phyloP scores from a whole-genome alignment of 1,140 invertebrate genomes.

The Galendromus occidentalis region DNA sequence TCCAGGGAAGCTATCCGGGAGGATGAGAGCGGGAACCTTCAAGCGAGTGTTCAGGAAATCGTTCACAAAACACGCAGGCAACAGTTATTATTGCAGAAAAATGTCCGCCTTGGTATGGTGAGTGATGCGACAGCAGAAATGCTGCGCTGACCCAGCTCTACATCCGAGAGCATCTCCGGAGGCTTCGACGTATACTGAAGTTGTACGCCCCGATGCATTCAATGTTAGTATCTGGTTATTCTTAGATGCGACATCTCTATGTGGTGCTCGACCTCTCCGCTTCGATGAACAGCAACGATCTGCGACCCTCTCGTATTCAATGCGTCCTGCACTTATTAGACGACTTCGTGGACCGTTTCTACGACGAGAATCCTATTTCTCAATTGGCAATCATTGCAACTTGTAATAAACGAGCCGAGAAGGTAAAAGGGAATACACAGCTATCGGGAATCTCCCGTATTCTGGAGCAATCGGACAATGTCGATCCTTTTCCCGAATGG shows the following conservation, averaged over 20 bases:
- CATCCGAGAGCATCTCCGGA: no score
- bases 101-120: slow-evolving; percentile 63
- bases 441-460: no score
- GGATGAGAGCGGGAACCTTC: slow-evolving; percentile 74
- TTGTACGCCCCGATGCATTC: background rate
- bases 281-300: slow-evolving; percentile 76
- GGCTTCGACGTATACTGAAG: no score
- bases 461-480: no score
- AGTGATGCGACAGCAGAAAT: slow-evolving; percentile 10
- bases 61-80: slow-evolving; percentile 67
- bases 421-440: slow-evolving; percentile 34
- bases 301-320: slow-evolving; percentile 77
- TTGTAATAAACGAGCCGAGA: slow-evolving; percentile 81
- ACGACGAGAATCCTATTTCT: slow-evolving; percentile 95
- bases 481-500: no score
- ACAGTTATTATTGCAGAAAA: slow-evolving; percentile 45
- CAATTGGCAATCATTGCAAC: slow-evolving; percentile 80
- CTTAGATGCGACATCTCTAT: slow-evolving; percentile 69
- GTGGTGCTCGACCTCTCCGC: slow-evolving; percentile 79
- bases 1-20: slow-evolving; percentile 85
- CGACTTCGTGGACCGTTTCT: slow-evolving; percentile 84
- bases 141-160: no score
- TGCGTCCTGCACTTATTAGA: slow-evolving; percentile 65
- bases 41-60: slow-evolving; percentile 68
- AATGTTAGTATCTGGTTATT: background rate